Evolutionary conservation across 1,140 invertebrate species (phyloP), one percentile per base, ranked within the genome.

Genomic region (Elymnias hypermnestra): DNA sequence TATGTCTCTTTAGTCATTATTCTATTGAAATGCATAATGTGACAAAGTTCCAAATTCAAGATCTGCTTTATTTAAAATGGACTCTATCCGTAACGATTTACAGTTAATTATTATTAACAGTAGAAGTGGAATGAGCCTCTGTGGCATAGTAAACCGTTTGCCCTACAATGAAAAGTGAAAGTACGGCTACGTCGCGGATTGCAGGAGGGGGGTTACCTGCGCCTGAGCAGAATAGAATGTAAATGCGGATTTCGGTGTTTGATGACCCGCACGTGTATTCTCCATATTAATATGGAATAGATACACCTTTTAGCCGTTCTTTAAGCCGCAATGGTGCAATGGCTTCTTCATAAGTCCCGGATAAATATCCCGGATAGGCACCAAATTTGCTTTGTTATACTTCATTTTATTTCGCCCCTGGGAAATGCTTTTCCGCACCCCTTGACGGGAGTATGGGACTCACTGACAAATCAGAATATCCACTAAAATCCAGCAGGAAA

Each of bases 111-210:
- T 63, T 2, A 10, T 25, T 23, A 52, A 1, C 4, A 3, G 21
- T n/a, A 1, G 3, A 26, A 8, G 2, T 14, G 36, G 35, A 38
- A 50, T 12, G n/a, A 8, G 42, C 12, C 39, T 55, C 63, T 26
- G 46, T 71, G 53, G 60, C 17, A 17, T 5, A 70, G 22, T 61
- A 41, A 72, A 23, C 26, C 22, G 53, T 49, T 63, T 83, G 78
- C 68, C 78, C 78, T 79, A 83, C 65, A 79, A 83, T 72, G 67
- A 76, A 83, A 83, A 83, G 78, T 83, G 78, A 83, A 83, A 83
- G 78, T 83, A 57, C 55, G 53, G 49, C 53, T 51, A 38, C 63
- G 62, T 60, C 56, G 57, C 55, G 53, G 38, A 52, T 23, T 3
- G 48, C 17, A 58, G 59, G 48, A 52, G 58, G 58, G 63, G 62